Evolutionary conservation across 2,888 invertebrate species (phyloP).

Genomic region (Teleogryllus oceanicus): DNA sequence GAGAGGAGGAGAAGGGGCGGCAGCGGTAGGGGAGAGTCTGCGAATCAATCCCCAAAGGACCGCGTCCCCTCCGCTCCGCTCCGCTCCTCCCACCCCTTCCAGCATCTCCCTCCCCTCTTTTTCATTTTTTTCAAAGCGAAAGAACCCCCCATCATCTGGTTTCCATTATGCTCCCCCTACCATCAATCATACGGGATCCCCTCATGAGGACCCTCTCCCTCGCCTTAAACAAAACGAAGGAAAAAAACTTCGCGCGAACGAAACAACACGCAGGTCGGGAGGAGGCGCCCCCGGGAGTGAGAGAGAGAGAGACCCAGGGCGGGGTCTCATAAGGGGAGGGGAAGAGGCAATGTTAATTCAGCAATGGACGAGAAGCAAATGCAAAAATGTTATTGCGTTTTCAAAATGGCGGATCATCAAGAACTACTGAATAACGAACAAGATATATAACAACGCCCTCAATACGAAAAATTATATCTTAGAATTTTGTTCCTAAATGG

Average conservation of each 20-base stretch:
- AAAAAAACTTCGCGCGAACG: background rate
- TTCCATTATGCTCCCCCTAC: slow-evolving; percentile 32
- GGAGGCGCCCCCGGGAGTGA: too few species aligned
- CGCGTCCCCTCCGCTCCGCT: background rate
- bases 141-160: slow-evolving; percentile 37
- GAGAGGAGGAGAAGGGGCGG: background rate
- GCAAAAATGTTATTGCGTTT: too few species aligned
- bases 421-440: too few species aligned
- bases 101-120: slow-evolving; percentile 25
- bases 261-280: too few species aligned
- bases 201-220: slow-evolving; percentile 31
- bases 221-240: background rate
- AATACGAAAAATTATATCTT: too few species aligned
- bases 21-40: slow-evolving; percentile 11
- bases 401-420: too few species aligned
- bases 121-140: slow-evolving; percentile 27
- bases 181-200: slow-evolving; percentile 30
- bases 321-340: too few species aligned
- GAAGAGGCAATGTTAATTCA: too few species aligned
- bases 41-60: slow-evolving; percentile 26
- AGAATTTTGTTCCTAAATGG: too few species aligned
- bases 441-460: too few species aligned
- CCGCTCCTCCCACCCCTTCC: slow-evolving; percentile 29
- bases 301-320: too few species aligned
- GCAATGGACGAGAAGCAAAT: too few species aligned